A percentile compares a stretch with the other conserved stretches of the same genome.
Conservation (phyloP, 2,797 vertebrate genomes). For the Trachops cirrhosus region DNA sequence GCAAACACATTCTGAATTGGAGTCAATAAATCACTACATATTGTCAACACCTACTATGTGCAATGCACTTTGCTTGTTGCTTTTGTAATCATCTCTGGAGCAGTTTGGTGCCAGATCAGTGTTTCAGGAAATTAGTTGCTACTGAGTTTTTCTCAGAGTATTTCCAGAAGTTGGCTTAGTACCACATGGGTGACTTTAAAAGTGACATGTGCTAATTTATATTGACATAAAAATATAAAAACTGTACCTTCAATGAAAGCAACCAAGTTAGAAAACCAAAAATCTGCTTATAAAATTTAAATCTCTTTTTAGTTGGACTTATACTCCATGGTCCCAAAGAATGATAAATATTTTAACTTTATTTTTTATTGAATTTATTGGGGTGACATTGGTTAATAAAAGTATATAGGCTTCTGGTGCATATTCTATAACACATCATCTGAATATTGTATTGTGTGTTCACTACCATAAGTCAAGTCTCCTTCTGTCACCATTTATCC, state of each 20-base stretch:
- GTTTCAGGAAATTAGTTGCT: conserved; percentile 39
- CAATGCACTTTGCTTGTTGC: background rate
- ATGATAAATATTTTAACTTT: conserved; percentile 38
- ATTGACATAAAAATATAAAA: conserved; percentile 34
- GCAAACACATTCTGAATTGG: background rate
- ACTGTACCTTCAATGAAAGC: background rate
- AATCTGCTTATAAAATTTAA: conserved; percentile 25
- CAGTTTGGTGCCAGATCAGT: background rate
- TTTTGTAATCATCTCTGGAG: background rate
- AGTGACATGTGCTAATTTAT: background rate
- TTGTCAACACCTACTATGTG: background rate
- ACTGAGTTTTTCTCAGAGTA: conserved; percentile 28
- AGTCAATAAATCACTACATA: conserved; percentile 23
- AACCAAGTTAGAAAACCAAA: conserved; percentile 20
- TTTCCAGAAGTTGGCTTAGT: conserved; percentile 44
- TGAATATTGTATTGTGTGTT: background rate
- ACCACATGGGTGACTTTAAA: background rate
- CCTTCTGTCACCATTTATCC: background rate
- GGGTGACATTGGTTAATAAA: background rate
- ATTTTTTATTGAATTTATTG: background rate
- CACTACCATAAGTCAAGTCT: background rate
- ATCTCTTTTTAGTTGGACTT: conserved; percentile 1
- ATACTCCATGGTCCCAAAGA: background rate
- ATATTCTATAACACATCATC: background rate
- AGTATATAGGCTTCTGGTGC: background rate